These are phyloP conservation scores for Limnephilus marmoratus DNA, from an alignment of 2,888 invertebrate genomes.

Conservation along the genomic window DNA sequence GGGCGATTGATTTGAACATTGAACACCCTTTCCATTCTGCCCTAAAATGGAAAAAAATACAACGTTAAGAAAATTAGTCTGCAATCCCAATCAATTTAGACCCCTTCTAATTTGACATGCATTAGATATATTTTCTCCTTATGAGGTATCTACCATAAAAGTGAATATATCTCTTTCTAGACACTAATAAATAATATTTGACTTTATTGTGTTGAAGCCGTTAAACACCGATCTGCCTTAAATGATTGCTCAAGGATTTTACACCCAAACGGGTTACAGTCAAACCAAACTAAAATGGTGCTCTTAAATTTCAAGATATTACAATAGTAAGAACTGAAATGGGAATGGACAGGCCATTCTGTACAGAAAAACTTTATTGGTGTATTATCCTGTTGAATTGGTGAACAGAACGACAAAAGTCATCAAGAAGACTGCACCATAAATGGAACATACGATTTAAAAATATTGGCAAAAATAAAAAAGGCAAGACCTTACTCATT, in stretches of 20 bases:
- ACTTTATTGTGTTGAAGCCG: slow-evolving; percentile 30
- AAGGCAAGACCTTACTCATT: neutral
- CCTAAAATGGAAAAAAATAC: no score
- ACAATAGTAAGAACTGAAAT: no score
- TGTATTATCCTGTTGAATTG: neutral
- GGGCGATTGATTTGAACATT: no score
- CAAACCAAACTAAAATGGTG: neutral
- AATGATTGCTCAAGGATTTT: slow-evolving; percentile 29
- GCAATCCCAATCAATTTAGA: neutral
- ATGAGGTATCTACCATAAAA: neutral
- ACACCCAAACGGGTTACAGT: slow-evolving; percentile 25
- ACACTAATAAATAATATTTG: neutral
- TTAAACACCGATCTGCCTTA: neutral
- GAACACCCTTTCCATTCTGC: no score
- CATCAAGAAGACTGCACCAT: neutral
- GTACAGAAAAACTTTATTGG: neutral
- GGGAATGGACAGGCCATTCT: no score
- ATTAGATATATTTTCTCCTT: neutral
- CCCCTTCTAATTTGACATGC: neutral
- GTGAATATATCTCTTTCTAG: neutral
- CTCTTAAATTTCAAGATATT: neutral
- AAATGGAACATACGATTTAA: neutral
- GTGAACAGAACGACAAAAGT: neutral
- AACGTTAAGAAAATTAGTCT: no score
- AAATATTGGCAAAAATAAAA: neutral